Evolutionary conservation across 2,888 invertebrate species (phyloP).

Genomic region (Pantelozetes paolii): DNA sequence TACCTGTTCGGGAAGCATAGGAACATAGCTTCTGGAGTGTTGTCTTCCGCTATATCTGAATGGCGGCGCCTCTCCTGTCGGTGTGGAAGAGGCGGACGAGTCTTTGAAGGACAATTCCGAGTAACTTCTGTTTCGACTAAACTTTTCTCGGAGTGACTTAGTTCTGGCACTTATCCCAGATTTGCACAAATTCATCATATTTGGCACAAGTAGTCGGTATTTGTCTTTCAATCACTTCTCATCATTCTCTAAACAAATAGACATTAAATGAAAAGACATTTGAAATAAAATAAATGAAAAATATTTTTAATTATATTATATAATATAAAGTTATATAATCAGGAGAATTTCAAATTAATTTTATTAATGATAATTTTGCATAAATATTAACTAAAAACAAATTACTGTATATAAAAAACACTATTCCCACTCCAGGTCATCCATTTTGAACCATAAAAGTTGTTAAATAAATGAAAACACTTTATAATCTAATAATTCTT

Average conservation of each 20-base stretch:
- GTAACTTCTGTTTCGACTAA: conserved; percentile 49
- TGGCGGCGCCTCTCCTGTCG: conserved; percentile 28
- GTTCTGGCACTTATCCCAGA: conserved; percentile 46
- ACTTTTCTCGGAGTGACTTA: conserved; percentile 49
- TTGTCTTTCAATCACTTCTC: not conserved
- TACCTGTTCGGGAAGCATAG: conserved; percentile 37
- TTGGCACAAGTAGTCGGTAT: not conserved
- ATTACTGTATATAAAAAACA: too few species aligned
- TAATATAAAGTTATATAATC: too few species aligned
- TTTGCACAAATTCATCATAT: conserved; percentile 44
- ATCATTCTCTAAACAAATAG: not conserved
- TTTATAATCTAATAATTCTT: too few species aligned
- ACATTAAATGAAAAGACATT: not conserved
- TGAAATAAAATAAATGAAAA: too few species aligned
- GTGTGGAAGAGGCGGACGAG: conserved; percentile 41
- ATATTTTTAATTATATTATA: too few species aligned
- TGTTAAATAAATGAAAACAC: too few species aligned
- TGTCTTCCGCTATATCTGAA: not conserved
- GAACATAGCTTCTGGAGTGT: conserved; percentile 21
- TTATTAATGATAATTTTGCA: not conserved
- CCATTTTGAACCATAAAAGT: too few species aligned
- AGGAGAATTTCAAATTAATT: not conserved
- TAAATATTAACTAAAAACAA: not conserved
- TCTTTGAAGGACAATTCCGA: conserved; percentile 49
- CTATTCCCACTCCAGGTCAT: too few species aligned